Conservation (phyloP, 2,888 invertebrate genomes). For the Atethmia centrago region DNA sequence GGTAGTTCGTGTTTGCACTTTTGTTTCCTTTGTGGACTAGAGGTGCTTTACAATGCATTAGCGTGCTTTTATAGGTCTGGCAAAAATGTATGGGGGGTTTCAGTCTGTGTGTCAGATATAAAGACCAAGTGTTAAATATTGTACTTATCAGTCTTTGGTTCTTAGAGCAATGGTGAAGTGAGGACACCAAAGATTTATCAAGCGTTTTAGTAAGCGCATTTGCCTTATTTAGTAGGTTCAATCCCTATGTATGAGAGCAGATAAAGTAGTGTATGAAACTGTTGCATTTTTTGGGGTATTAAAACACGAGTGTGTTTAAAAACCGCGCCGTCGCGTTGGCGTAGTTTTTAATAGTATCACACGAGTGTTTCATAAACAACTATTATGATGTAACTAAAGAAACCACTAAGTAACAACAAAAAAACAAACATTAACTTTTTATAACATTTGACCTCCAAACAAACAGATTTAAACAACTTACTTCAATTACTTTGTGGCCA, state of each 20-base stretch:
- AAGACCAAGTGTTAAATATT: background rate
- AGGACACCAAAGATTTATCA: background rate
- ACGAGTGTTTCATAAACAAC: too few relatives aligned
- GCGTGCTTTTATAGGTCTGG: slow-evolving; percentile 17
- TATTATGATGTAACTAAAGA: slow-evolving; percentile 1
- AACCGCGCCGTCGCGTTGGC: too few relatives aligned
- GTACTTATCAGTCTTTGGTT: background rate
- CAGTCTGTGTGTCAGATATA: background rate
- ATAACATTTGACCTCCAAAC: slow-evolving; percentile 24
- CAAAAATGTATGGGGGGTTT: background rate
- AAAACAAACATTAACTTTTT: slow-evolving; percentile 28
- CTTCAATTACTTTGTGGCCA: background rate
- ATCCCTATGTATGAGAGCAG: too few relatives aligned
- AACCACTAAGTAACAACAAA: slow-evolving; percentile 7
- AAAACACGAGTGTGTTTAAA: too few relatives aligned
- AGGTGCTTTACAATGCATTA: slow-evolving; percentile 49
- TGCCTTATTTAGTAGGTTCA: too few relatives aligned
- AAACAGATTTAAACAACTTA: slow-evolving; percentile 9
- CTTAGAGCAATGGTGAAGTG: background rate
- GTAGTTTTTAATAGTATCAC: too few relatives aligned
- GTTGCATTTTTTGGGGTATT: too few relatives aligned
- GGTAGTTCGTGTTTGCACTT: slow-evolving; percentile 48
- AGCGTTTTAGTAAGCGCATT: too few relatives aligned
- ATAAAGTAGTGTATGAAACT: too few relatives aligned
- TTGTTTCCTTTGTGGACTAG: slow-evolving; percentile 38